Conservation (phyloP, 2,113 vertebrate species). For the Centropus bengalensis region DNA sequence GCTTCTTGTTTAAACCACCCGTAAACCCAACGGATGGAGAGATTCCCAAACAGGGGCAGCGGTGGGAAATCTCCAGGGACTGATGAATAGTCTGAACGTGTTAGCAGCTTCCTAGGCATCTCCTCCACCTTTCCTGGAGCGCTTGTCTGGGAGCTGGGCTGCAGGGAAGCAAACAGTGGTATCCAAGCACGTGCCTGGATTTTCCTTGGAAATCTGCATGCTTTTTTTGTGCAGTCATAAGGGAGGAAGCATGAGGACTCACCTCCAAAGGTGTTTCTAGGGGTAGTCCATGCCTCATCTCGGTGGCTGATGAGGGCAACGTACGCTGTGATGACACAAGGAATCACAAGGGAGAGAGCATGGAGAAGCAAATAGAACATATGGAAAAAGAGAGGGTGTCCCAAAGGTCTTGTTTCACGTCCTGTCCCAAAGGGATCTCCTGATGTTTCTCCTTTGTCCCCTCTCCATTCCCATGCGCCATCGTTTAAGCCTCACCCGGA, state of each 20-base stretch:
- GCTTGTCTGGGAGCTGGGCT: background rate
- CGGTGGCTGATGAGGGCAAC: background rate
- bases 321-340: background rate
- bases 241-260: background rate
- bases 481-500: background rate
- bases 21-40: conserved; percentile 32
- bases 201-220: background rate
- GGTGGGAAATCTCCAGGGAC: conserved; percentile 40
- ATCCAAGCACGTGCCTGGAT: background rate
- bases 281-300: background rate
- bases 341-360: background rate
- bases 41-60: conserved; percentile 26
- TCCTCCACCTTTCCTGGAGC: conserved; percentile 47
- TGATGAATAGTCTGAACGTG: conserved; percentile 32
- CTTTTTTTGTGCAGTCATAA: background rate
- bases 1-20: conserved; percentile 28
- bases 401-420: background rate
- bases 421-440: background rate
- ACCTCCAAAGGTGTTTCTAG: background rate
- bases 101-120: conserved; percentile 54
- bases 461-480: background rate
- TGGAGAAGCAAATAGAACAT: accelerated
- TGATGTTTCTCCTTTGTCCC: background rate
- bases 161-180: background rate
- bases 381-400: background rate